A percentile compares a stretch with the other conserved stretches of the same genome.
Conservation (phyloP, 2,797 vertebrate species). For the Paratrypauchen microcephalus region DNA sequence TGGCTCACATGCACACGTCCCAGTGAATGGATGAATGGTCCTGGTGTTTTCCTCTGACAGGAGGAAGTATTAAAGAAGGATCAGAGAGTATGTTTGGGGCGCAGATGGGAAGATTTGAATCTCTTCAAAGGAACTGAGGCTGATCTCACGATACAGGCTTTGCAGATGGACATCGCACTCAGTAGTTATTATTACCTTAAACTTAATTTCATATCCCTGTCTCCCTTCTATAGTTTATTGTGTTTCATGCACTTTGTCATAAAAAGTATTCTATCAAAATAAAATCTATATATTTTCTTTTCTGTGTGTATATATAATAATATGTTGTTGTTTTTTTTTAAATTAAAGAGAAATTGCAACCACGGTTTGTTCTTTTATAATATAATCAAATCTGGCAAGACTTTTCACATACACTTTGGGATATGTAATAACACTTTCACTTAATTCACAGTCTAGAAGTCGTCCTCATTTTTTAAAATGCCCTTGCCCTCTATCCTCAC, state of each 20-base stretch:
- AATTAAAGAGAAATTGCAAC: too few relatives aligned
- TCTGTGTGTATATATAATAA: neutral
- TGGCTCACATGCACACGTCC: conserved; percentile 3
- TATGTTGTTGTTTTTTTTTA: too few relatives aligned
- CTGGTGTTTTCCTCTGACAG: conserved; percentile 57
- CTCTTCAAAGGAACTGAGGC: conserved; percentile 32
- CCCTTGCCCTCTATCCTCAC: neutral
- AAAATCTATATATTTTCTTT: neutral
- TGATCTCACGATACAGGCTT: conserved; percentile 35
- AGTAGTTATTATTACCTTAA: conserved; percentile 43
- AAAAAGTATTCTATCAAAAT: too few relatives aligned
- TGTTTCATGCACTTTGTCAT: neutral
- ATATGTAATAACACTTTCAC: too few relatives aligned
- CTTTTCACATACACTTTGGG: too few relatives aligned
- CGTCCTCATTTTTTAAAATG: too few relatives aligned
- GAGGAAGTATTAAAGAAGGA: conserved; percentile 57
- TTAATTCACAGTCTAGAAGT: too few relatives aligned
- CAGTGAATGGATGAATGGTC: conserved; percentile 10
- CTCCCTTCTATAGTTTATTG: conserved; percentile 32
- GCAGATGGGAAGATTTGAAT: conserved; percentile 68
- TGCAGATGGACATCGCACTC: conserved; percentile 34
- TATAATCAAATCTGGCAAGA: too few relatives aligned
- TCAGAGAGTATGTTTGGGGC: conserved; percentile 50
- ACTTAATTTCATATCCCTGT: conserved; percentile 29
- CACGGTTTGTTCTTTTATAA: too few relatives aligned